Base-by-base conservation (phyloP, 1,140 invertebrate species). In the Araneus ventricosus region DNA sequence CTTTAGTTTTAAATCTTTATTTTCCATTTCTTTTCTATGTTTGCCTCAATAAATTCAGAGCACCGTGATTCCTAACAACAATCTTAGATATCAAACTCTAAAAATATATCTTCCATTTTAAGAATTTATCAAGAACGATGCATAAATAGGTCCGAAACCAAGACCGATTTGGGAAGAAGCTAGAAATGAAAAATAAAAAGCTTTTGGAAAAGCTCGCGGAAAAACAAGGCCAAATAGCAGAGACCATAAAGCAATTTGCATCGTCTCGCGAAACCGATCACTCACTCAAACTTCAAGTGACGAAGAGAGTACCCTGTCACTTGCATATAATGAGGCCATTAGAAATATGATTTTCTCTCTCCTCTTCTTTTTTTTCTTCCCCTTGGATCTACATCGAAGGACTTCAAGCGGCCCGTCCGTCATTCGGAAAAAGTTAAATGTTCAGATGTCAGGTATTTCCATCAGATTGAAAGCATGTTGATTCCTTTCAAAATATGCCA, bases 221-320 rank as follows among this genome's bases (percentile, higher is more conserved):
- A 10, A 5, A 75, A 75, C 67, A 75, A 75, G 67, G 67, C 67
- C 67, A 37, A 75, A 75, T 75, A 10, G 27, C 5, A 75, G 30
- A 75, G 34, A 30, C 10, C 27, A 5, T 34, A 20, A 75, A 17
- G 67, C 67, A 75, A 75, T 75, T 67, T 67, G 27, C 63, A 67
- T 75, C 67, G 67, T 34, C 67, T 75, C 67, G 30, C 67, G 80
- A 82, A 45, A 27, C 80, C 80, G 22, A 82, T 82, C 80, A 82
- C 80, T 82, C 80, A 82, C 37, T 41, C 80, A 45, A 27, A 52
- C 41, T 82, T 82, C 37, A 82, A 82, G 80, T 82, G 80, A 52
- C n/a, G 41, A 41, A 7, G 3, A 7, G 22, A 82, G 39, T 7
- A n/a, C 22, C 79, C 79, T 82, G 80, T 41, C 80, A 82, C 80